Percentiles rank a stretch among this genome's conserved stretches.
Conservation (phyloP, 92 coral and sea anemone species). For the Chrysogorgia sp. region DNA sequence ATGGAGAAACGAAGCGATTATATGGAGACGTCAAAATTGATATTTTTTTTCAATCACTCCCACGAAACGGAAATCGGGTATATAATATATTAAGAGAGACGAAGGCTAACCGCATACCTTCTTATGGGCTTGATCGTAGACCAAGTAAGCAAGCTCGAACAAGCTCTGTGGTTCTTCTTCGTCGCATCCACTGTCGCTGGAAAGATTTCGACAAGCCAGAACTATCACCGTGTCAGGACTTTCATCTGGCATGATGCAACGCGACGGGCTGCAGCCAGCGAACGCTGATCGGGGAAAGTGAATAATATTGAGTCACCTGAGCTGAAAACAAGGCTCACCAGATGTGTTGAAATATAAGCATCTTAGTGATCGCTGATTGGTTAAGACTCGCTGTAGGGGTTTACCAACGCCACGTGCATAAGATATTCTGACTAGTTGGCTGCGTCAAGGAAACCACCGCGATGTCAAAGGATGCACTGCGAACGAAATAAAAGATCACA, state of each 20-base stretch:
- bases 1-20: not conserved
- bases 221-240: conserved; percentile 5
- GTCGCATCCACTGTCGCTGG: not conserved
- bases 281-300: conserved; percentile 3
- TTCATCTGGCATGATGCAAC: conserved; percentile 25
- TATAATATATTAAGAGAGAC: not conserved
- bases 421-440: conserved; percentile 8
- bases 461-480: conserved; percentile 7
- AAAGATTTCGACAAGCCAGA: conserved; percentile 7
- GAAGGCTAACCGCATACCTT: conserved; percentile 6
- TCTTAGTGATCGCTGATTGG: conserved; percentile 76
- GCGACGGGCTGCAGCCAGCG: not conserved
- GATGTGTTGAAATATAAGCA: conserved; percentile 39
- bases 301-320: conserved; percentile 46
- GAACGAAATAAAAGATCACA: not conserved
- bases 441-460: conserved; percentile 27
- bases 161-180: not conserved
- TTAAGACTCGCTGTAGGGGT: conserved; percentile 73
- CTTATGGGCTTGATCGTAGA: conserved; percentile 26
- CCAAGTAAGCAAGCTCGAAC: conserved; percentile 32
- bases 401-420: conserved; percentile 97
- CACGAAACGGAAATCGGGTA: conserved; percentile 21
- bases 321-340: conserved; percentile 39
- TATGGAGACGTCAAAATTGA: not conserved
- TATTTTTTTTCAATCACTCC: conserved; percentile 14